Evolutionary conservation across 2,888 invertebrate species (phyloP).

Genomic region (Neoascia interrupta): DNA sequence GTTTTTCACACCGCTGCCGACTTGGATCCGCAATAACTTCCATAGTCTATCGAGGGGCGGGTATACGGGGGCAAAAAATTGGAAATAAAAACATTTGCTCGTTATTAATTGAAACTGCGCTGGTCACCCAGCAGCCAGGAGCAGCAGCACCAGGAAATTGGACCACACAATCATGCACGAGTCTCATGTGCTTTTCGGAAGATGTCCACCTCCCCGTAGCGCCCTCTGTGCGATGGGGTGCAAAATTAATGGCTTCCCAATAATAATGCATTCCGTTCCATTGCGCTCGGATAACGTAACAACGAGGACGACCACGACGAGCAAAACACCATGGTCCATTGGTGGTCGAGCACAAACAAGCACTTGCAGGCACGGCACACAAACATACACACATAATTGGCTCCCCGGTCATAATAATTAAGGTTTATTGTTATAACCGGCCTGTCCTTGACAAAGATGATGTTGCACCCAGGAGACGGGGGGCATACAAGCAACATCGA

Average conservation of each 20-base stretch:
- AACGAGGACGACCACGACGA: slow-evolving; percentile 7
- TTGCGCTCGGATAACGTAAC: slow-evolving; percentile 52
- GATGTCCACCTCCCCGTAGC: slow-evolving; percentile 19
- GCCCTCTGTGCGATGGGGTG: slow-evolving; percentile 36
- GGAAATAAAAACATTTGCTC: slow-evolving; percentile 52
- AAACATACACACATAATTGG: slow-evolving; percentile 44
- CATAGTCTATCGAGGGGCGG: not conserved
- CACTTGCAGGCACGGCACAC: slow-evolving; percentile 6
- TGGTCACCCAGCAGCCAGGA: slow-evolving; percentile 27
- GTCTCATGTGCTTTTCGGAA: slow-evolving; percentile 67
- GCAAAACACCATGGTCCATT: slow-evolving; percentile 25
- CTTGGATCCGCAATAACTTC: slow-evolving; percentile 40
- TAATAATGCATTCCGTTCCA: slow-evolving; percentile 66
- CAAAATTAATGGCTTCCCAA: slow-evolving; percentile 69
- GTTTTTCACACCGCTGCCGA: too few relatives aligned
- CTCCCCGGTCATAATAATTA: slow-evolving; percentile 69
- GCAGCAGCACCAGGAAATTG: slow-evolving; percentile 49
- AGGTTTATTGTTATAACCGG: slow-evolving; percentile 68
- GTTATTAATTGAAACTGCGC: slow-evolving; percentile 66
- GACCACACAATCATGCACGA: slow-evolving; percentile 48
- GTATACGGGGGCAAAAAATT: slow-evolving; percentile 2
- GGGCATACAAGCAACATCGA: slow-evolving; percentile 18
- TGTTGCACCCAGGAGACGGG: slow-evolving; percentile 8
- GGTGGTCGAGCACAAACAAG: slow-evolving; percentile 39
- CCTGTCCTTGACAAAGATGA: slow-evolving; percentile 69